phyloP scores from a whole-genome alignment of 2,888 invertebrate genomes.

The Phaedon cochleariae region DNA sequence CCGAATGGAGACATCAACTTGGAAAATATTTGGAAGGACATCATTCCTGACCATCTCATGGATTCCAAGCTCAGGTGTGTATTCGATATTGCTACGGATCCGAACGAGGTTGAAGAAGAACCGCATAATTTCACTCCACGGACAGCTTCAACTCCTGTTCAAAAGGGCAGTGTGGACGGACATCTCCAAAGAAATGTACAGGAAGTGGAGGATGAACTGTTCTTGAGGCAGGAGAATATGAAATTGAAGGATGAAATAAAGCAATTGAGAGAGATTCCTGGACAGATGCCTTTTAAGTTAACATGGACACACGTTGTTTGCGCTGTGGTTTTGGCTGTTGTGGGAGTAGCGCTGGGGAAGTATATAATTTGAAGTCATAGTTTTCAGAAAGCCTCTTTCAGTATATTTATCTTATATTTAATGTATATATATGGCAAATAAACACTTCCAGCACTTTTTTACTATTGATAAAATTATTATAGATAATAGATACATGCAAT shows the following conservation, averaged over 20 bases:
- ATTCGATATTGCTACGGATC: constrained; percentile 69
- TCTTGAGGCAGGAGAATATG: constrained; percentile 84
- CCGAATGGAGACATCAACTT: constrained; percentile 74
- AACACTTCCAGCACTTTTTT: too few species aligned
- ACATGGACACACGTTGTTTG: constrained; percentile 71
- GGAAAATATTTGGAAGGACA: constrained; percentile 85
- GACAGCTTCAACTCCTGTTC: constrained; percentile 30
- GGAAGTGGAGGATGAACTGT: constrained; percentile 81
- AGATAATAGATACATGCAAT: too few species aligned
- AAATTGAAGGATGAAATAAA: constrained; percentile 79
- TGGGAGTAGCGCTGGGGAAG: constrained; percentile 81
- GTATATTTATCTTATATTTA: constrained; percentile 5
- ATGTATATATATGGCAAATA: neutral
- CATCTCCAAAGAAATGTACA: constrained; percentile 71
- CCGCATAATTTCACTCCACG: constrained; percentile 50
- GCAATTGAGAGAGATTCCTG: constrained; percentile 69
- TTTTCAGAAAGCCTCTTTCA: constrained; percentile 32
- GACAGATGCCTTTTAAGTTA: constrained; percentile 65
- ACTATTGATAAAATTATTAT: too few species aligned
- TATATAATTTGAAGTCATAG: constrained; percentile 77
- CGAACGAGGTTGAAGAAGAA: constrained; percentile 45
- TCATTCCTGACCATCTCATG: constrained; percentile 85
- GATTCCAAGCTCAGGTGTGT: constrained; percentile 97
- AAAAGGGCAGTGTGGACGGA: neutral
- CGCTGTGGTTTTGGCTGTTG: constrained; percentile 72